Evolutionary conservation across 2,113 vertebrate genomes (phyloP).

Genomic region (Nothobranchius furzeri): DNA sequence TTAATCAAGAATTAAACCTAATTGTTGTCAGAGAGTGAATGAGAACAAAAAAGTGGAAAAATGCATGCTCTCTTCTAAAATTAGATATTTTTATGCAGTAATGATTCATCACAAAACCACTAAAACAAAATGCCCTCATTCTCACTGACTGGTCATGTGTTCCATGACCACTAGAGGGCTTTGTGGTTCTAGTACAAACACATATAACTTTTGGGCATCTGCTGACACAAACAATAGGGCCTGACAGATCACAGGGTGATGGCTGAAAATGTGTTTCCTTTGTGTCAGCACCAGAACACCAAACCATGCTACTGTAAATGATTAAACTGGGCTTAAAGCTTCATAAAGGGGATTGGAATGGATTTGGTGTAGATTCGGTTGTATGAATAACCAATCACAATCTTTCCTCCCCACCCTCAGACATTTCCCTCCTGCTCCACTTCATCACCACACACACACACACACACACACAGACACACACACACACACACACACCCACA

Average conservation of each 20-base stretch:
- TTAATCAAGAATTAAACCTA: no score
- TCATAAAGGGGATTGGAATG: background rate
- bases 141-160: conserved; percentile 5
- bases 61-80: no score
- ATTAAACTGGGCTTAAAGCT: background rate
- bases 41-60: no score
- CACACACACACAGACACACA: no score
- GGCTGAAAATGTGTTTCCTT: conserved; percentile 11
- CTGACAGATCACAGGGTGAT: conserved; percentile 21
- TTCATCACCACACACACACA: no score
- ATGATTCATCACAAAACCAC: background rate
- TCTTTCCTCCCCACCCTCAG: no score
- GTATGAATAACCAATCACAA: background rate
- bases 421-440: no score
- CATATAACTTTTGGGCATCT: conserved; percentile 19
- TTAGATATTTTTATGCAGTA: background rate
- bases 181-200: conserved; percentile 18
- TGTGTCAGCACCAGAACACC: background rate
- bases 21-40: no score
- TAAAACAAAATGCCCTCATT: background rate
- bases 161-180: background rate
- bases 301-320: conserved; percentile 3
- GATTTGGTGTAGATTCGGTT: background rate
- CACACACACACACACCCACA: no score
- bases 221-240: conserved; percentile 18